Base-by-base conservation (phyloP, 2,113 vertebrate species). In the Epinephelus moara region DNA sequence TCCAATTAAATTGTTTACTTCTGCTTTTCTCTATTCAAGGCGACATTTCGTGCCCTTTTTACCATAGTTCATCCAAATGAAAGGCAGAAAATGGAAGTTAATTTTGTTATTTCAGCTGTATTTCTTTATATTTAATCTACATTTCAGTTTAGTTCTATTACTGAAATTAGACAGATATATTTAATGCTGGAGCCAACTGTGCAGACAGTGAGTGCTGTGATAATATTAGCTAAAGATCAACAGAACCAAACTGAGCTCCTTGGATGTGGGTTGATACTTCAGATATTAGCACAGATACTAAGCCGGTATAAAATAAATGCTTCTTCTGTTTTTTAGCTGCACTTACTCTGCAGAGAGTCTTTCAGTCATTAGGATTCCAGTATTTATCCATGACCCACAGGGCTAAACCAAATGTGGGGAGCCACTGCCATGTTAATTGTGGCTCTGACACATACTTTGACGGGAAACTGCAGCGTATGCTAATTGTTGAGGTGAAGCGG, bases 401-500 rank as follows among this genome's bases (percentile, higher is more conserved):
- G 52, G 40, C 60, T n/a, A 21, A 47, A 23, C 68, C 75, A 4
- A 49, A 53, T 70, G 78, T 73, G 79, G 88, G 42, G 33, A 62
- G 21, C 75, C 88, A 71, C 80, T 60, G 71, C 75, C 85, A 82
- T 79, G 72, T 40, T 86, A 86, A 88, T 80, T 72, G 76, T 2
- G 69, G 73, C 75, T 66, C 66, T 59, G 69, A 85, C 77, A 74
- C 42, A 69, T 69, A 55, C 33, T 69, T 55, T 42, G 68, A 78
- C 66, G 75, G 73, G 63, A 78, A 89, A 86, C 66, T 85, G 85
- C 88, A 80, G 77, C 67, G 21, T 75, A 49, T 80, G 87, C 68
- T 81, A 85, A 82, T 75, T 85, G 77, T 77, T 70, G 88, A 84
- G 89, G 81, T 81, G 64, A 83, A 91, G 69, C 40, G 6, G 67